Conservation (phyloP, 2,888 invertebrate genomes). For the Ophion obscuratus region DNA sequence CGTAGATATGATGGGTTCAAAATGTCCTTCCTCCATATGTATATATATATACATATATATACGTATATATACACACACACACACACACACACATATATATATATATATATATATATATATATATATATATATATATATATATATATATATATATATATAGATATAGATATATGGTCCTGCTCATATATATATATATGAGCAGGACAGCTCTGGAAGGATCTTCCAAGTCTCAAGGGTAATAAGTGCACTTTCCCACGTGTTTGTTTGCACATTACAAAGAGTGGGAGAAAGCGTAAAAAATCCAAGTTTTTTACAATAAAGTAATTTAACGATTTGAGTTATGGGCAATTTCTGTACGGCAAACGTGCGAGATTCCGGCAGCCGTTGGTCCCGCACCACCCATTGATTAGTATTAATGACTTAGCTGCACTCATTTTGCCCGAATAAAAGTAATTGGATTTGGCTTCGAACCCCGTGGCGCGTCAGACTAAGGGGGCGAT, state of each 20-base stretch:
- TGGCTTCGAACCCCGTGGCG: conserved; percentile 81
- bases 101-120: conserved; percentile 27
- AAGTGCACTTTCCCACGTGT: conserved; percentile 51
- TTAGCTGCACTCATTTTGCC: conserved; percentile 84
- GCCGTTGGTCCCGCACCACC: conserved; percentile 68
- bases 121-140: conserved; percentile 10
- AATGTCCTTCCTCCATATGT: conserved; percentile 71
- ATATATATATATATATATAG: conserved; percentile 31
- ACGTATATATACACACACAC: conserved; percentile 9
- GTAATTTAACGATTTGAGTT: conserved; percentile 83
- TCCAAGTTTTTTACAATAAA: conserved; percentile 83
- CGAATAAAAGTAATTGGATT: conserved; percentile 85
- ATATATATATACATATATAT: conserved; percentile 20
- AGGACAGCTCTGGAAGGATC: conserved; percentile 62
- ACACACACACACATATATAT: conserved; percentile 17
- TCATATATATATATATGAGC: neutral
- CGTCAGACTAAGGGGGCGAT: conserved; percentile 39
- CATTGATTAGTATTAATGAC: conserved; percentile 85
- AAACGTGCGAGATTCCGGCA: conserved; percentile 60
- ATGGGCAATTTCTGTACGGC: conserved; percentile 82
- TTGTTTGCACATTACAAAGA: conserved; percentile 42
- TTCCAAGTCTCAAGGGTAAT: conserved; percentile 46
- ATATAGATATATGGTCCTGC: neutral
- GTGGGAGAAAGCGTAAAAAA: conserved; percentile 75
- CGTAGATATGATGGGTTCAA: conserved; percentile 31